Percentiles rank a stretch among this genome's conserved stretches.
Conservation (phyloP, 1,140 invertebrate genomes). For the Pseudachorutes palmiensis region DNA sequence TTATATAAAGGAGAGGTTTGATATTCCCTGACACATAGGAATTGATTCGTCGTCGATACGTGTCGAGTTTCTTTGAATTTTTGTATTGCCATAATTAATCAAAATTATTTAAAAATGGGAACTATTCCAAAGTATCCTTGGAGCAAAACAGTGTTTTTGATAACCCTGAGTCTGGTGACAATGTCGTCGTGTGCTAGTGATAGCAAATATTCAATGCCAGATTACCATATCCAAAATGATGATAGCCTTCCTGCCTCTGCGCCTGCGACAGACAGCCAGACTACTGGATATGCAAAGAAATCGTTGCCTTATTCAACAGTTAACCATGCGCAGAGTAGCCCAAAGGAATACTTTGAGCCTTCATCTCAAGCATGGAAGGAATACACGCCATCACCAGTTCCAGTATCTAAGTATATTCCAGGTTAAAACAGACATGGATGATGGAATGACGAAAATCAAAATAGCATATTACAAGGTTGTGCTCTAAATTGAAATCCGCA, state of each 20-base stretch:
- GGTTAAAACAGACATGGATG: background rate
- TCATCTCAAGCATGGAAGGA: background rate
- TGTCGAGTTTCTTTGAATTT: too few relatives aligned
- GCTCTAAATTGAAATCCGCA: too few relatives aligned
- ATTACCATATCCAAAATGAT: background rate
- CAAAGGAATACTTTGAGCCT: background rate
- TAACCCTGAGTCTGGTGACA: background rate
- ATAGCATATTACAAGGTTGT: too few relatives aligned
- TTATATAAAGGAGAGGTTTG: background rate
- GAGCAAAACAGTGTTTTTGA: background rate
- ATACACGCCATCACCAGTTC: background rate
- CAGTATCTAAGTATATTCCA: background rate
- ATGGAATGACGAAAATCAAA: too few relatives aligned
- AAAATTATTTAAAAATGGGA: background rate
- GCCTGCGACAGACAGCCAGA: background rate
- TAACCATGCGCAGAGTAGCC: background rate
- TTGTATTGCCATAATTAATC: background rate
- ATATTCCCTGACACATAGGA: too few relatives aligned
- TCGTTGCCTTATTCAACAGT: background rate
- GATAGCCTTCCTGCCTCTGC: background rate
- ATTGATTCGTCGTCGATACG: too few relatives aligned
- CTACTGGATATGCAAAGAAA: background rate
- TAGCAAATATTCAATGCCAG: background rate
- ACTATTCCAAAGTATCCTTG: background rate
- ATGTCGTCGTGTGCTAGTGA: background rate